A percentile compares a stretch with the other conserved stretches of the same genome.
These are phyloP conservation scores for Pachydiplax longipennis DNA, from an alignment of 2,888 invertebrate species.

Conservation along the genomic window DNA sequence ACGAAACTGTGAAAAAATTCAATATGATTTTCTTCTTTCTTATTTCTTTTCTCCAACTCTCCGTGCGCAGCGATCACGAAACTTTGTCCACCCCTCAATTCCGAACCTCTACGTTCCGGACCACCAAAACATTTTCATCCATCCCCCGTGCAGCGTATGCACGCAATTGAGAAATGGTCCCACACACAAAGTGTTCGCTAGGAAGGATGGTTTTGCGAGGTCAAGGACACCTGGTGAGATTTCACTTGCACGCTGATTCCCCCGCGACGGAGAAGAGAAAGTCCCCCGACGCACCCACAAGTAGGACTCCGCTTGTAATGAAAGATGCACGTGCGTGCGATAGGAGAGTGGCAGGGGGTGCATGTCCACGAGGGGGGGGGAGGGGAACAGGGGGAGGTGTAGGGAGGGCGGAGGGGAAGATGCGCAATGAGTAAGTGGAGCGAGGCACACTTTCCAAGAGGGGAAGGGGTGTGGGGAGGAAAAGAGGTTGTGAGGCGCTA, in stretches of 20 bases:
- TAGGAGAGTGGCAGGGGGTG: neutral
- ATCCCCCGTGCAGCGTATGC: too few species aligned
- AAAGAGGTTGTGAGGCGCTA: neutral
- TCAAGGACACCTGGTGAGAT: constrained; percentile 41
- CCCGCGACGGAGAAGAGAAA: constrained; percentile 21
- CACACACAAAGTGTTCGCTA: too few species aligned
- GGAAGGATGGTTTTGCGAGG: constrained; percentile 19
- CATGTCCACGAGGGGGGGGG: neutral
- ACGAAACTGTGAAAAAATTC: too few species aligned
- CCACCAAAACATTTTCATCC: too few species aligned
- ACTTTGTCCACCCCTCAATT: too few species aligned
- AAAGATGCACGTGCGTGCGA: neutral
- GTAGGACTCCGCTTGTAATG: neutral
- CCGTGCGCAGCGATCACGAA: too few species aligned
- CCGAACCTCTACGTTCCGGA: too few species aligned
- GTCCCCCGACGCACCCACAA: constrained; percentile 8
- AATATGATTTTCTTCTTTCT: too few species aligned
- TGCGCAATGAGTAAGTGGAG: constrained; percentile 28
- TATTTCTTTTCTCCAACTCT: too few species aligned
- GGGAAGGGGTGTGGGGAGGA: neutral
- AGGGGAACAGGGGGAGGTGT: neutral
- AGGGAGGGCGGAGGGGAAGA: neutral
- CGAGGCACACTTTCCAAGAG: constrained; percentile 40
- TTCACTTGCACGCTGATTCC: constrained; percentile 23
- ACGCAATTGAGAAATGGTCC: too few species aligned